A percentile compares a stretch with the other conserved stretches of the same genome.
Conservation (phyloP, 2,888 invertebrate species). For the Parasteatoda lunata region DNA sequence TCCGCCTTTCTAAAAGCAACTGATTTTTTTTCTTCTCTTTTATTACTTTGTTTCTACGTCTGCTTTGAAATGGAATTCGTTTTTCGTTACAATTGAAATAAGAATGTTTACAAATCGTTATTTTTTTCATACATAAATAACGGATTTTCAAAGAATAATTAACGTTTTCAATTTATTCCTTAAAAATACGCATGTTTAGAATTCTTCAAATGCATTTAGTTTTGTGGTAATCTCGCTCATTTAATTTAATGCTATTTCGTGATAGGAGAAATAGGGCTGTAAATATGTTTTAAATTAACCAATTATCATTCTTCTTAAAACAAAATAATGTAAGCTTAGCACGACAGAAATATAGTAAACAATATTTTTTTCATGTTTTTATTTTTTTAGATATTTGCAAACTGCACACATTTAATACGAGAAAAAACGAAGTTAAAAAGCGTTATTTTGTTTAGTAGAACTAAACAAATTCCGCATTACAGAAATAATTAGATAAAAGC, state of each 20-base stretch:
- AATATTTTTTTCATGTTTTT: too few species aligned
- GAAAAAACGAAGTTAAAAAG: too few species aligned
- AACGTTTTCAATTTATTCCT: neutral
- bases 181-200: neutral
- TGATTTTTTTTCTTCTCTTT: neutral
- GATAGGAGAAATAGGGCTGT: constrained; percentile 4
- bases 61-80: constrained; percentile 16
- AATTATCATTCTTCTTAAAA: neutral
- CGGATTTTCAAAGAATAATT: neutral
- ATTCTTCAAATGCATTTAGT: neutral
- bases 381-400: too few species aligned
- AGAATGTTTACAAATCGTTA: constrained; percentile 8
- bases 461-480: too few species aligned
- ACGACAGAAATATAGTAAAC: too few species aligned
- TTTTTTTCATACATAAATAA: neutral
- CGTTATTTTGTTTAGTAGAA: too few species aligned
- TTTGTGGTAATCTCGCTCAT: constrained; percentile 4
- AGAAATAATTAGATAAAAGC: too few species aligned
- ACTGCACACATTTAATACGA: too few species aligned
- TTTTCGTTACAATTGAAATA: constrained; percentile 18
- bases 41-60: neutral
- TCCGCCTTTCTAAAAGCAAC: neutral
- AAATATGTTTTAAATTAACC: neutral
- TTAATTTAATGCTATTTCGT: constrained; percentile 17
- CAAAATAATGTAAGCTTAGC: too few species aligned